Percentiles rank a stretch among this genome's conserved stretches.
Conservation (phyloP, 2,113 vertebrate species). For the Oxyura jamaicensis region DNA sequence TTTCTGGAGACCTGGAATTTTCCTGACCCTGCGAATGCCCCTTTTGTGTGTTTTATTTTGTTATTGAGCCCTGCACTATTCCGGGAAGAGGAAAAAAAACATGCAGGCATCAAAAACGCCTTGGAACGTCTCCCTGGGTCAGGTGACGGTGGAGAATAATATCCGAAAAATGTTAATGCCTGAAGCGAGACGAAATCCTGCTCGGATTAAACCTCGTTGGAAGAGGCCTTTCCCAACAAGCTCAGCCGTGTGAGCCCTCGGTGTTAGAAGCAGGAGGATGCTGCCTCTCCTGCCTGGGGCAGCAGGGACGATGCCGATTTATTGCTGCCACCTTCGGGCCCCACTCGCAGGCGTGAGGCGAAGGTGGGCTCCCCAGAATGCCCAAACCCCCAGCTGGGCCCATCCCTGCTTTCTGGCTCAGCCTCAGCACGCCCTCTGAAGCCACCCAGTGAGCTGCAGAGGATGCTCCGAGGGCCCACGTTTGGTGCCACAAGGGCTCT, state of each 20-base stretch:
- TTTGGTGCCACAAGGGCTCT: too few species aligned
- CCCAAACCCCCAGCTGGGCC: fast-evolving
- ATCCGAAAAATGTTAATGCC: not conserved
- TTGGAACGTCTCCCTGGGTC: not conserved
- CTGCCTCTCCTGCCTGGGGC: not conserved
- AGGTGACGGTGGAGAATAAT: not conserved
- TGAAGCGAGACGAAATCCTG: not conserved
- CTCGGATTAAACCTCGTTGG: not conserved
- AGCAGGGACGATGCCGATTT: too few species aligned
- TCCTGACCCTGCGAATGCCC: conserved; percentile 8
- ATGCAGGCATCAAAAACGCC: not conserved
- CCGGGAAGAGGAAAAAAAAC: not conserved
- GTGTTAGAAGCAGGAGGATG: not conserved
- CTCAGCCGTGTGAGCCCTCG: too few species aligned
- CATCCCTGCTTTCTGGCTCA: too few species aligned
- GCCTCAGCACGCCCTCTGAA: too few species aligned
- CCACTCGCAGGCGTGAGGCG: fast-evolving
- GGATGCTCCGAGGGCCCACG: not conserved
- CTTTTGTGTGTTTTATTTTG: not conserved
- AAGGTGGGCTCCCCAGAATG: not conserved
- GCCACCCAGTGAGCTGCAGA: not conserved
- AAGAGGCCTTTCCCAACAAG: not conserved
- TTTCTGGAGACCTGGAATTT: conserved; percentile 60
- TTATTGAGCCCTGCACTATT: not conserved
- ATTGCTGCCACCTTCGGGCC: not conserved